These are phyloP conservation scores for Oceanodroma tethys DNA, from an alignment of 2,113 vertebrate genomes.

Conservation along the genomic window DNA sequence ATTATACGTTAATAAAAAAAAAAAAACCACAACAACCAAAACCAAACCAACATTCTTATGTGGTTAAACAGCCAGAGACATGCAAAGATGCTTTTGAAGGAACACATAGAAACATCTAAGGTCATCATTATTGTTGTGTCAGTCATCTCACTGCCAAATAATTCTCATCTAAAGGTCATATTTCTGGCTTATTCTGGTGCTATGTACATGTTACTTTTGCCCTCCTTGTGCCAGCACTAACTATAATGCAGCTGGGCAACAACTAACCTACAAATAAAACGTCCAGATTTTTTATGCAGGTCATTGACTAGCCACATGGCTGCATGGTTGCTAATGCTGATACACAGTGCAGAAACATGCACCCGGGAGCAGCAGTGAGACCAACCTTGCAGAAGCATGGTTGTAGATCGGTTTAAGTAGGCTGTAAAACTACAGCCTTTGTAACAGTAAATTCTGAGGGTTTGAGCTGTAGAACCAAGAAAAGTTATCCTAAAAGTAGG, in stretches of 20 bases:
- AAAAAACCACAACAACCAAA: neutral
- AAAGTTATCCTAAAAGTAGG: neutral
- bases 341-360: neutral
- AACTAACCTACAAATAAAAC: neutral
- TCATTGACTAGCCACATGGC: neutral
- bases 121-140: neutral
- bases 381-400: neutral
- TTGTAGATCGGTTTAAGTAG: neutral
- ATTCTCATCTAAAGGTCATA: neutral
- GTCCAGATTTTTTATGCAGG: neutral
- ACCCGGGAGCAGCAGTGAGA: neutral
- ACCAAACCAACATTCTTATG: neutral
- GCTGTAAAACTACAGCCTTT: neutral
- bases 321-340: neutral
- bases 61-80: neutral
- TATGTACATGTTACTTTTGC: neutral
- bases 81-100: neutral
- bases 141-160: neutral
- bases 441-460: neutral
- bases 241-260: neutral
- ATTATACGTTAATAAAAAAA: neutral
- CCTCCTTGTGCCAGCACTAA: neutral
- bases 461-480: neutral
- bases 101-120: neutral
- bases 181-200: neutral